A percentile compares a stretch with the other conserved stretches of the same genome.
Conservation (phyloP, 2,113 vertebrate genomes). For the Brachyhypopomus occidentalis region DNA sequence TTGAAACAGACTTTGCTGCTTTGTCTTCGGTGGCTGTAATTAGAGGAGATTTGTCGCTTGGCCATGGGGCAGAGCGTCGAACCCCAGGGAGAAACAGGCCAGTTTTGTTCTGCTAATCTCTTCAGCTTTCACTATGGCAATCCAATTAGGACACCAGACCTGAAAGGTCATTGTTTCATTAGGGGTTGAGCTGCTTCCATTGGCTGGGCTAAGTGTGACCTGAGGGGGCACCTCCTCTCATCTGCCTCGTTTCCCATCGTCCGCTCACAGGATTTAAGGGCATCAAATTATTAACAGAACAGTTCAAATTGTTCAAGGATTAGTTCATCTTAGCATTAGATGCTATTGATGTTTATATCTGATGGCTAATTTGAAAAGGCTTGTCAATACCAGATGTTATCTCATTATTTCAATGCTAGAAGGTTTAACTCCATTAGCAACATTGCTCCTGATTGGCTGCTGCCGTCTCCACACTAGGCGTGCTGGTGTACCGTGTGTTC, state of each 20-base stretch:
- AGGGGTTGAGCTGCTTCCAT: conserved; percentile 32
- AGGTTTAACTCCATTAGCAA: background rate
- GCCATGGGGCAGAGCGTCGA: conserved; percentile 23
- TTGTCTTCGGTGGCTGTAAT: conserved; percentile 11
- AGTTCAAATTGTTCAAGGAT: no score
- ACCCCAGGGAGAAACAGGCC: conserved; percentile 42
- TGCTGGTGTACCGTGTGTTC: conserved; percentile 90
- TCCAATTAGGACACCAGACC: conserved; percentile 64
- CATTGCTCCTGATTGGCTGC: background rate
- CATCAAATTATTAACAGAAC: background rate
- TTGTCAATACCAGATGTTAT: background rate
- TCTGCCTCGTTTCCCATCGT: background rate
- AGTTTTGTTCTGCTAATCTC: conserved; percentile 44
- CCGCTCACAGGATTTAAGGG: background rate
- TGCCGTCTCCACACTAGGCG: conserved; percentile 68
- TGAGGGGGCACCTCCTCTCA: conserved; percentile 21
- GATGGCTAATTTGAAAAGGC: background rate
- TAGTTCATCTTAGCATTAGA: no score
- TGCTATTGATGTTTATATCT: no score
- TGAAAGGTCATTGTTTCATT: conserved; percentile 69
- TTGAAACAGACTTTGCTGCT: conserved; percentile 26
- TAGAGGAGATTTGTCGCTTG: conserved; percentile 13
- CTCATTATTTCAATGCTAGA: no score
- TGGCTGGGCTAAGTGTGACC: conserved; percentile 29
- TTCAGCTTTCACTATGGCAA: conserved; percentile 47